A percentile compares a stretch with the other conserved stretches of the same genome.
These are phyloP conservation scores for Apodemus sylvaticus DNA, from an alignment of 2,113 vertebrate genomes.

Conservation along the genomic window DNA sequence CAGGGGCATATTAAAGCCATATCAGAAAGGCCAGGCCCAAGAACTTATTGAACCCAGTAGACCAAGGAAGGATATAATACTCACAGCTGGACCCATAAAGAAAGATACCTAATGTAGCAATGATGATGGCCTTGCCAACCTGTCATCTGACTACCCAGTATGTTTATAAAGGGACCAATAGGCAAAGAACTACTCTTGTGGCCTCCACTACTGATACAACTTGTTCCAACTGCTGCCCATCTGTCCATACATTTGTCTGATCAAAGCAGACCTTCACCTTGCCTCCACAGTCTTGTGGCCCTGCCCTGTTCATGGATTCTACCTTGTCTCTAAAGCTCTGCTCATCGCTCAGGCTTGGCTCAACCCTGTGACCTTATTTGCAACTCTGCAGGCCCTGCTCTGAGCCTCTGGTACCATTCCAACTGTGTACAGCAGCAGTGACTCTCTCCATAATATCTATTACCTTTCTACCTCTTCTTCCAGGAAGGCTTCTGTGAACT, in stretches of 20 bases:
- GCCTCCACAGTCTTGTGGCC: not conserved
- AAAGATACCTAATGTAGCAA: not conserved
- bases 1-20: not conserved
- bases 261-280: not conserved
- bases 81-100: not conserved
- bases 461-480: not conserved
- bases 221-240: no score
- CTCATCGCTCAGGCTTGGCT: no score
- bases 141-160: not conserved
- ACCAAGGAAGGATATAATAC: not conserved
- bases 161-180: not conserved
- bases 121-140: not conserved
- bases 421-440: not conserved
- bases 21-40: not conserved
- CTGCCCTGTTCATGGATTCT: not conserved
- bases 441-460: not conserved
- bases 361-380: not conserved
- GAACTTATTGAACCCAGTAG: not conserved
- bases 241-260: not conserved
- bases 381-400: not conserved
- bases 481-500: not conserved
- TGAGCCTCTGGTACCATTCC: not conserved
- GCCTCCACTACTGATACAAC: not conserved
- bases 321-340: not conserved
- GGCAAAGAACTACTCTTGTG: not conserved